phyloP scores from a whole-genome alignment of 2,888 invertebrate genomes.

The Parnassius smintheus region DNA sequence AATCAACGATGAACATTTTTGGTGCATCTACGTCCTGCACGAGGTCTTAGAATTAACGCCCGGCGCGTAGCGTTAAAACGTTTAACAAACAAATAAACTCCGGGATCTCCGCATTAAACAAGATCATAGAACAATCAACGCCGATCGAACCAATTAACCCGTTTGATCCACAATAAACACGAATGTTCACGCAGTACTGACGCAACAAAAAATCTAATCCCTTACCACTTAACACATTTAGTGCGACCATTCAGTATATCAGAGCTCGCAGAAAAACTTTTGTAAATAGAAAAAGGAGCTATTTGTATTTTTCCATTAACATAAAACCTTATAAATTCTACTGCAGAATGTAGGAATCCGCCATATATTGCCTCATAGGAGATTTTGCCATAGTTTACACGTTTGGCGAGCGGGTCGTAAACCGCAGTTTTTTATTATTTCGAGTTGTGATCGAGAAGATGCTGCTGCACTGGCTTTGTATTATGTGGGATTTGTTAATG shows the following conservation, averaged over 20 bases:
- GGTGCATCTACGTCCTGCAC: not conserved
- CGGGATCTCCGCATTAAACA: constrained; percentile 34
- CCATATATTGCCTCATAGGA: too few relatives aligned
- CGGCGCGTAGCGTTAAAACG: constrained; percentile 23
- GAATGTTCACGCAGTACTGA: constrained; percentile 43
- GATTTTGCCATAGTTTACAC: too few relatives aligned
- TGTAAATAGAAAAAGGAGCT: too few relatives aligned
- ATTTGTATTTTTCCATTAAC: too few relatives aligned
- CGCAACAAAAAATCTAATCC: constrained; percentile 41
- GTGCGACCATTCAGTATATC: constrained; percentile 31
- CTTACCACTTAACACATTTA: constrained; percentile 33
- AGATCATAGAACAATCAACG: constrained; percentile 60
- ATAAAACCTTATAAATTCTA: too few relatives aligned
- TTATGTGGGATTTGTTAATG: too few relatives aligned
- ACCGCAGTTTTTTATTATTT: too few relatives aligned
- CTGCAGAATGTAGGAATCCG: too few relatives aligned
- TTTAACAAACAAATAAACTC: constrained; percentile 33
- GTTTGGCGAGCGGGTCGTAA: too few relatives aligned
- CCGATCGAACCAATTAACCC: constrained; percentile 50
- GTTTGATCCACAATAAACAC: constrained; percentile 53
- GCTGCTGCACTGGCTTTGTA: too few relatives aligned
- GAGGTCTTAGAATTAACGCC: constrained; percentile 19
- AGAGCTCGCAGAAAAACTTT: too few relatives aligned
- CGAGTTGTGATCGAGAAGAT: too few relatives aligned
- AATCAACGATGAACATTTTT: not conserved